A percentile compares a stretch with the other conserved stretches of the same genome.
Conservation (phyloP, 2,888 invertebrate genomes). For the Brachynemurus nebulosus region DNA sequence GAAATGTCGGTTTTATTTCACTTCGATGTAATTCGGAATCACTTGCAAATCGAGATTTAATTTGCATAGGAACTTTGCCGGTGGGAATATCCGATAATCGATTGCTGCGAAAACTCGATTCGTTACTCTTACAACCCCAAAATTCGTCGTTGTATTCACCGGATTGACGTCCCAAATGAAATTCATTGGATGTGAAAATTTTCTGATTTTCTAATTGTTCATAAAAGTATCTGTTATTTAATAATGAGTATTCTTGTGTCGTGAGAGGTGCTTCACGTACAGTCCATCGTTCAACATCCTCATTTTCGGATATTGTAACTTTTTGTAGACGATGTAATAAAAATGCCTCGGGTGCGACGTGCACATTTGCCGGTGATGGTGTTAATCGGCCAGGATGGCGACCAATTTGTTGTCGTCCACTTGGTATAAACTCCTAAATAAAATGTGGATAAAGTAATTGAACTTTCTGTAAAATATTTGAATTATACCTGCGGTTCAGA, state of each 20-base stretch:
- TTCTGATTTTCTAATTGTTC: neutral
- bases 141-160: neutral
- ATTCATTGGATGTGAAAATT: neutral
- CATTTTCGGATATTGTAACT: conserved; percentile 55
- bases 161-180: neutral
- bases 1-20: neutral
- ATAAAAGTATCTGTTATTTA: too few species aligned
- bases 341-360: conserved; percentile 44
- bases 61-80: neutral
- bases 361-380: conserved; percentile 32
- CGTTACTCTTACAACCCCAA: neutral
- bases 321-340: conserved; percentile 59
- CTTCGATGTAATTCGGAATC: conserved; percentile 1
- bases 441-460: conserved; percentile 7
- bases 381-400: conserved; percentile 62
- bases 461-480: conserved; percentile 7
- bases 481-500: conserved; percentile 68
- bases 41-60: neutral
- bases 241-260: neutral
- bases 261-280: conserved; percentile 38
- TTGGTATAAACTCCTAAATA: conserved; percentile 71
- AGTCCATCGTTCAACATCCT: conserved; percentile 38
- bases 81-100: neutral
- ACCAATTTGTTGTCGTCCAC: conserved; percentile 66
- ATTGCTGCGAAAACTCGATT: neutral